Conservation (phyloP, 2,113 vertebrate genomes). For the Scartelaos histophorus region DNA sequence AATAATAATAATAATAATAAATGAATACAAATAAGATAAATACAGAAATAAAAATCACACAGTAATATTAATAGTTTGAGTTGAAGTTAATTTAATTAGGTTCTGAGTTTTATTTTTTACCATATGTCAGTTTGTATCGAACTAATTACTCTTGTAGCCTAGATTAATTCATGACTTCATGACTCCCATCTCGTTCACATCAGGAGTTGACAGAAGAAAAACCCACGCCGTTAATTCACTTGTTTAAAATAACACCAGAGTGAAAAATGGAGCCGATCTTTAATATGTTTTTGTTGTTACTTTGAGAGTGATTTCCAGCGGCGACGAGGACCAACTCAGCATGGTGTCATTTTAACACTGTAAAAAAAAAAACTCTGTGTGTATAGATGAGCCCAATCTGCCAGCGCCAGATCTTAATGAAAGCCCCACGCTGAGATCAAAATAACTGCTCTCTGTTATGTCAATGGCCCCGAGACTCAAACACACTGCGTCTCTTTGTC, state of each 20-base stretch:
- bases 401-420: conserved; percentile 48
- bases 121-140: too few species aligned
- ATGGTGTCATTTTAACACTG: conserved; percentile 17
- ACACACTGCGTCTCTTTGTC: not conserved
- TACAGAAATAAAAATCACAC: not conserved
- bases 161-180: not conserved
- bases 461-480: conserved; percentile 19
- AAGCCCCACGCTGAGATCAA: conserved; percentile 39
- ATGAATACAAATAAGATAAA: not conserved
- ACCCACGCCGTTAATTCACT: not conserved
- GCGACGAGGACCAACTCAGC: conserved; percentile 16
- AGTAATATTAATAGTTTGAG: too few species aligned
- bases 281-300: not conserved
- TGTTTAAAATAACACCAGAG: not conserved
- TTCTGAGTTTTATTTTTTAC: too few species aligned
- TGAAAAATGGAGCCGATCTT: not conserved
- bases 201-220: not conserved
- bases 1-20: not conserved
- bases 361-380: conserved; percentile 12
- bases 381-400: conserved; percentile 51
- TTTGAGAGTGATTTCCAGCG: not conserved
- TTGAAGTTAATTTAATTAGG: too few species aligned
- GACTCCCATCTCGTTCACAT: not conserved
- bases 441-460: conserved; percentile 34
- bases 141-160: not conserved